Base-by-base conservation (phyloP, 2,888 invertebrate genomes). In the Cryptus armator region DNA sequence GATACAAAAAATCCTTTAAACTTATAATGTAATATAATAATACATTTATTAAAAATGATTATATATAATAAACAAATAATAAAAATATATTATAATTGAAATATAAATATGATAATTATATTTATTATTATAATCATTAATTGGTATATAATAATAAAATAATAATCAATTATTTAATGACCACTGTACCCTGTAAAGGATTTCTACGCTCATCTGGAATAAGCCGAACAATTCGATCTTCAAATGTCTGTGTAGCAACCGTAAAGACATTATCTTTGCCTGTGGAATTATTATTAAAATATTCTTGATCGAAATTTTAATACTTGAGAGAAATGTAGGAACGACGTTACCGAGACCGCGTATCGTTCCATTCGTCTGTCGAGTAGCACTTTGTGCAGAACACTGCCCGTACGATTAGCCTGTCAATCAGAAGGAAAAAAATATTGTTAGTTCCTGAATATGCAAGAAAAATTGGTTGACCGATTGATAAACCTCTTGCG, bases 241-340 rank as follows among this genome's bases (percentile, higher is more conserved):
- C 24, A 84, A 32, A 19, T 29, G 59, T 7, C 79, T 59, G n/a
- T 82, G 84, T 12, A 86, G 74, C 12, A 81, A 72, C 32, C 79
- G 82, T 19, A 86, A 81, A 0, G 86, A 87, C 9, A 86, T 46
- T 24, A 84, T 75, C 51, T 78, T 53, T 37, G 67, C 74, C 86
- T 86, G 64, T 0, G 70, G 62, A 62, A 56, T 44, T 12, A 67
- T 24, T 14, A 67, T 24, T 10, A 51, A 68, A 29, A 53, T 32
- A 64, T 12, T 51, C 53, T 64, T 10, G 3, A 62, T 19, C 19
- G 0, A 1, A 46, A 6, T 53, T 19, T 29, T 56, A 10, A 32
- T 10, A 16, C 32, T 6, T n/a, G 29, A 12, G 12, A 76, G 12
- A 53, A 24, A 56, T 64, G 32, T 66, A 37, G 64, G 19, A 64